A percentile compares a stretch with the other conserved stretches of the same genome.
Evolutionary conservation across 2,797 vertebrate genomes (phyloP).

Genomic region (Enteromius unitaeniatus): DNA sequence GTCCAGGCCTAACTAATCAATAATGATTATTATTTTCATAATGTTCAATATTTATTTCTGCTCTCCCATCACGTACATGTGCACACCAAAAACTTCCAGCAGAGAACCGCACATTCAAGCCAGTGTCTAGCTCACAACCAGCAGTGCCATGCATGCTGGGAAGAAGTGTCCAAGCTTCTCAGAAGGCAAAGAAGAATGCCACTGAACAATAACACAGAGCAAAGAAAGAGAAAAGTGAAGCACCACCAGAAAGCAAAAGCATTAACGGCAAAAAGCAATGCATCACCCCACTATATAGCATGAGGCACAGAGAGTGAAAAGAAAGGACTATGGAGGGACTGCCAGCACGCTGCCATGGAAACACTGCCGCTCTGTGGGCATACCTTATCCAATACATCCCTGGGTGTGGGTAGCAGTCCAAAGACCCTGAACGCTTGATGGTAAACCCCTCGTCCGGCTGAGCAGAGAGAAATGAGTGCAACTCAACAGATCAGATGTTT

Average conservation of each 20-base stretch:
- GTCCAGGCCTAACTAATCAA: background rate
- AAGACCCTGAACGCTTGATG: conserved; percentile 97
- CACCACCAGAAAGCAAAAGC: conserved; percentile 63
- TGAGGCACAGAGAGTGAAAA: conserved; percentile 7
- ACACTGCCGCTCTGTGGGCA: conserved; percentile 88
- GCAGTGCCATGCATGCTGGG: conserved; percentile 9
- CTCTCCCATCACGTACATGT: background rate
- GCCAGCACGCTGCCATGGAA: conserved; percentile 95
- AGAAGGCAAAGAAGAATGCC: background rate
- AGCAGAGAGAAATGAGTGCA: conserved; percentile 92
- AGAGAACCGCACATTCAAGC: background rate
- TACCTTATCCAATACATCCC: conserved; percentile 99
- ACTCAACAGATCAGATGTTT: conserved; percentile 88
- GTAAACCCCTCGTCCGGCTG: conserved; percentile 96
- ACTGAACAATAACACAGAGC: conserved; percentile 17
- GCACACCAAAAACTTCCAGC: background rate
- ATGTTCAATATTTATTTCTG: background rate
- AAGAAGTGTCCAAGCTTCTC: background rate
- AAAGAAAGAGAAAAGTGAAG: conserved; percentile 12
- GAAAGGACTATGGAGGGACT: conserved; percentile 87
- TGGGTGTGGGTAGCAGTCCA: conserved; percentile 97
- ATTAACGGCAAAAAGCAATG: conserved; percentile 81
- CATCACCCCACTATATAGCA: conserved; percentile 75
- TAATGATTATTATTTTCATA: background rate
- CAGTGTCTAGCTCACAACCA: conserved; percentile 16